A percentile compares a stretch with the other conserved stretches of the same genome.
These are phyloP conservation scores for Mormyrus iriodes DNA, from an alignment of 2,113 vertebrate genomes.

Conservation along the genomic window DNA sequence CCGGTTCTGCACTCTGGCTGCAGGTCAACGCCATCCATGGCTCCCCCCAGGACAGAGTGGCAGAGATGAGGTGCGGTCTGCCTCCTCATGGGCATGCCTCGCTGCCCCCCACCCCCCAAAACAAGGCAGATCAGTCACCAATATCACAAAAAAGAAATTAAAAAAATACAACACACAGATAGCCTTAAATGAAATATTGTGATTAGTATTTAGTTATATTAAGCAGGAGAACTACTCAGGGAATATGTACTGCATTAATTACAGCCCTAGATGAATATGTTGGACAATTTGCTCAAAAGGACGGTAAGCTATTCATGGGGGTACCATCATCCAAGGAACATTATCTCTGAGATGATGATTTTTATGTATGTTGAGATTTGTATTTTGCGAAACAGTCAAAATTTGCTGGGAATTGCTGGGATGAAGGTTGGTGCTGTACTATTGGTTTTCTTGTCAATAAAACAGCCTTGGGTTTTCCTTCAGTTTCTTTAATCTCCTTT, in stretches of 20 bases:
- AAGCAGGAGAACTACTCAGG: neutral
- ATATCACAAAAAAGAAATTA: neutral
- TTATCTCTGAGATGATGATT: neutral
- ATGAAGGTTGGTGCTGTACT: neutral
- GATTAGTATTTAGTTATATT: constrained; percentile 6
- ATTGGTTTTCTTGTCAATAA: neutral
- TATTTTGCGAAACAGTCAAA: neutral
- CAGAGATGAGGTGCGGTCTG: neutral
- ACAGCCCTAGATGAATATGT: neutral
- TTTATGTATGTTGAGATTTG: too few species aligned
- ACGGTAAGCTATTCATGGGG: constrained; percentile 2
- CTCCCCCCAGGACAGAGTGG: neutral
- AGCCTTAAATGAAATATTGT: neutral
- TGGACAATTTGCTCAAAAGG: neutral
- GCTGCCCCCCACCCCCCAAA: neutral
- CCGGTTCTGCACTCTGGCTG: neutral
- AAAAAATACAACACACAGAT: neutral
- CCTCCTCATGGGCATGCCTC: neutral
- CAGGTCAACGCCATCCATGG: neutral
- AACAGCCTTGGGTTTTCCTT: neutral
- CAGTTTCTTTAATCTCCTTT: constrained; percentile 35
- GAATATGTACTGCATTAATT: neutral
- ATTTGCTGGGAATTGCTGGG: constrained; percentile 8
- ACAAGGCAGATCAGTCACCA: neutral
- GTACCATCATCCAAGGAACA: neutral